A percentile compares a stretch with the other conserved stretches of the same genome.
phyloP scores from a whole-genome alignment of 2,888 invertebrate species.

The Platycheirus rosarum region DNA sequence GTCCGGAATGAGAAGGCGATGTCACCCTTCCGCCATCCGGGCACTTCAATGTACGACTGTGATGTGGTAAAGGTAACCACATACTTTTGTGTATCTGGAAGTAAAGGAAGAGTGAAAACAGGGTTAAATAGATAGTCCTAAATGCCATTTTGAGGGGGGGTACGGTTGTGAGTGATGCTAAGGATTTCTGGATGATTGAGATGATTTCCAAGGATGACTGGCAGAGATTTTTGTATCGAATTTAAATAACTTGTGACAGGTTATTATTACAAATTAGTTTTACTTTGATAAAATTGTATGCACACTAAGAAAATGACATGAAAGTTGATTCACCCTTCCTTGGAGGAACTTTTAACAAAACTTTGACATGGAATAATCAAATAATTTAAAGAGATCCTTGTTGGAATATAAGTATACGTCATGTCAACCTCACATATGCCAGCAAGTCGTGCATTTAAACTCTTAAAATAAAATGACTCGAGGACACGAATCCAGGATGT shows the following conservation, averaged over 20 bases:
- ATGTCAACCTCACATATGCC: too few species aligned
- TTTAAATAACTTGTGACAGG: conserved; percentile 5
- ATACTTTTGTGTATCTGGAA: conserved; percentile 93
- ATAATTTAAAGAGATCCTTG: too few species aligned
- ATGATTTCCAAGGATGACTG: background rate
- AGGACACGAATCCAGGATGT: too few species aligned
- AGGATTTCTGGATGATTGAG: background rate
- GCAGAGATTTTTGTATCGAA: background rate
- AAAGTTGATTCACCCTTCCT: too few species aligned
- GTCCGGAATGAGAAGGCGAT: conserved; percentile 96
- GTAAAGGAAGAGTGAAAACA: conserved; percentile 36
- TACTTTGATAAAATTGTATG: conserved; percentile 50
- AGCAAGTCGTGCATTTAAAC: too few species aligned
- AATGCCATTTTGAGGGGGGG: conserved; percentile 22
- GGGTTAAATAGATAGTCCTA: too few species aligned
- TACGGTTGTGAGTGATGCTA: conserved; percentile 11
- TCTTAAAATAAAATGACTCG: too few species aligned
- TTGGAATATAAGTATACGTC: too few species aligned
- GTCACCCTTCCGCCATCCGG: conserved; percentile 96
- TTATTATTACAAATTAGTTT: conserved; percentile 48
- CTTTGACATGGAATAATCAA: too few species aligned
- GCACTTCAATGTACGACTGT: conserved; percentile 95
- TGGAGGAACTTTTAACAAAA: too few species aligned
- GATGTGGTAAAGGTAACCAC: conserved; percentile 97
- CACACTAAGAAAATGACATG: background rate